Evolutionary conservation across 2,113 vertebrate genomes (phyloP).

Genomic region (Coryphaenoides rupestris): DNA sequence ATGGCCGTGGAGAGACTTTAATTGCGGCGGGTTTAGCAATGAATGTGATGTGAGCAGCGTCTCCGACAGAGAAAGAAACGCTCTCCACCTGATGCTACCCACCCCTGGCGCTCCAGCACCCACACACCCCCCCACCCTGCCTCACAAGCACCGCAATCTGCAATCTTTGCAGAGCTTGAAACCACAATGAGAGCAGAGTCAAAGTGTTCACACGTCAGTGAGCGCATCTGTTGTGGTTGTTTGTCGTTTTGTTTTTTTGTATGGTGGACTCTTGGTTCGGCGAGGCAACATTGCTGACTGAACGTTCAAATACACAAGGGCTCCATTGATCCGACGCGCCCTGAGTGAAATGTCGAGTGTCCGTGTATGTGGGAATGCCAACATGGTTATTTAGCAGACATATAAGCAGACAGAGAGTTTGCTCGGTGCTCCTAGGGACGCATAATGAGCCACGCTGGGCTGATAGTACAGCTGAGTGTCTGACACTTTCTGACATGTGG

Average conservation of each 20-base stretch:
- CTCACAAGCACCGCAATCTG: neutral
- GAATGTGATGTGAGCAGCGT: constrained; percentile 4
- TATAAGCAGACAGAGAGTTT: constrained; percentile 9
- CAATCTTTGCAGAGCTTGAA: neutral
- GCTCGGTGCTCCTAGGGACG: neutral
- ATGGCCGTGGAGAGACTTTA: constrained; percentile 14
- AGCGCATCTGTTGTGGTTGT: neutral
- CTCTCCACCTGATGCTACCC: constrained; percentile 1
- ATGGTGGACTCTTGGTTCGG: constrained; percentile 1
- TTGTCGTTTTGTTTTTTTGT: too few relatives aligned
- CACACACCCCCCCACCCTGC: neutral
- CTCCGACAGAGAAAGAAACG: constrained; percentile 11
- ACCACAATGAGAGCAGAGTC: neutral
- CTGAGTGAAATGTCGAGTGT: constrained; percentile 48
- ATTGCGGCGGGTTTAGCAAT: constrained; percentile 19
- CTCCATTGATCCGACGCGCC: constrained; percentile 32
- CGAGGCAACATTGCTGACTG: neutral
- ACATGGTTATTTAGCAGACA: constrained; percentile 20
- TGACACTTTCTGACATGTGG: too few relatives aligned
- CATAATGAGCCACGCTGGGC: neutral
- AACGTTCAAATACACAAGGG: too few relatives aligned
- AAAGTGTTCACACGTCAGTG: neutral
- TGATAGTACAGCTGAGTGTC: neutral
- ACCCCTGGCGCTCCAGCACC: neutral
- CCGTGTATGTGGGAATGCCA: constrained; percentile 23